Percentiles rank a stretch among this genome's conserved stretches.
These are phyloP conservation scores for Uloborus plumipes DNA, from an alignment of 2,888 invertebrate species.

Conservation along the genomic window DNA sequence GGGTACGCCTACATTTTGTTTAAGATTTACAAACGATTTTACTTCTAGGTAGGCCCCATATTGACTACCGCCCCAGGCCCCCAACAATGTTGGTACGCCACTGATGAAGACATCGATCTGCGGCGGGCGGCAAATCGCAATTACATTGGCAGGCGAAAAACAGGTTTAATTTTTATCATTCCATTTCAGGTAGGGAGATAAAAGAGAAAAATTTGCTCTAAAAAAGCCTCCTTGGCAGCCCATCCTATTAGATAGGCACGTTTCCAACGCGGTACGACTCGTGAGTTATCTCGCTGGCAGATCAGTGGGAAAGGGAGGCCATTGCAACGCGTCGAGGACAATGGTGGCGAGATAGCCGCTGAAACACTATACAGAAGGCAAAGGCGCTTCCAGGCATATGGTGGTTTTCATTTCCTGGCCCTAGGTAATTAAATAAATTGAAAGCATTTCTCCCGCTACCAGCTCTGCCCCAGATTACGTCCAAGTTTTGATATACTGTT, in stretches of 20 bases:
- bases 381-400: slow-evolving; percentile 21
- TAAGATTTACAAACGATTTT: too few species aligned
- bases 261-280: slow-evolving; percentile 13
- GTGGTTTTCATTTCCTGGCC: slow-evolving; percentile 63
- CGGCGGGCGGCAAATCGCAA: too few species aligned
- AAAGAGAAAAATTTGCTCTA: slow-evolving; percentile 43
- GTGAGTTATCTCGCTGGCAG: slow-evolving; percentile 30
- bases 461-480: slow-evolving; percentile 54
- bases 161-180: slow-evolving; percentile 43
- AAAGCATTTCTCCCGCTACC: slow-evolving; percentile 48
- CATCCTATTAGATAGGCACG: slow-evolving; percentile 43
- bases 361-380: slow-evolving; percentile 37
- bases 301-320: slow-evolving; percentile 42
- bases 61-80: too few species aligned
- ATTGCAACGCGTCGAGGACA: slow-evolving; percentile 31
- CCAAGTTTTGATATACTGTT: slow-evolving; percentile 64
- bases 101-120: too few species aligned
- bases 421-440: slow-evolving; percentile 64
- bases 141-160: neutral
- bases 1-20: too few species aligned
- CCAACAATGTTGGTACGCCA: too few species aligned
- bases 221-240: slow-evolving; percentile 23
- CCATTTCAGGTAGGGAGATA: slow-evolving; percentile 22
- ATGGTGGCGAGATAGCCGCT: slow-evolving; percentile 17
- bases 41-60: too few species aligned